These are phyloP conservation scores for Oegoconia quadripuncta DNA, from an alignment of 2,888 invertebrate species.

Conservation along the genomic window DNA sequence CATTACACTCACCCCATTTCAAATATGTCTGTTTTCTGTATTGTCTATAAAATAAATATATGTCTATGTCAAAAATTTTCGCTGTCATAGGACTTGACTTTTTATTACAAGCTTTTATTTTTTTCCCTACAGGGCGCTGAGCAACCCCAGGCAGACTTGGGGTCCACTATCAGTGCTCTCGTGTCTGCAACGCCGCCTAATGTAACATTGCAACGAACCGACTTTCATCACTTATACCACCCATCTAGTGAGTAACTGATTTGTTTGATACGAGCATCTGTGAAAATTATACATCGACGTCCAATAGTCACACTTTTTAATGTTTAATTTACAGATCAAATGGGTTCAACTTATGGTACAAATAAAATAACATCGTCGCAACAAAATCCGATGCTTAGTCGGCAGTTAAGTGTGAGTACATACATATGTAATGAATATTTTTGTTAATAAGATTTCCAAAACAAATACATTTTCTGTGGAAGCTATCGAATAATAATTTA, in stretches of 20 bases:
- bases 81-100: background rate
- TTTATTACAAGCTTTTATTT: too few species aligned
- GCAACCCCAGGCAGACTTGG: slow-evolving; percentile 82
- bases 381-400: slow-evolving; percentile 94
- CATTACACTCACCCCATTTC: too few species aligned
- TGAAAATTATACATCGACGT: background rate
- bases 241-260: slow-evolving; percentile 49
- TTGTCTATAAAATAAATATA: too few species aligned
- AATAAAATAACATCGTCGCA: slow-evolving; percentile 84
- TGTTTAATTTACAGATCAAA: slow-evolving; percentile 66
- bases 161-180: slow-evolving; percentile 88
- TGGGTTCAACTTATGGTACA: slow-evolving; percentile 70
- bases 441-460: too few species aligned
- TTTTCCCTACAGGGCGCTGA: slow-evolving; percentile 71
- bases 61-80: too few species aligned
- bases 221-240: slow-evolving; percentile 71
- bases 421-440: too few species aligned
- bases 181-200: slow-evolving; percentile 93
- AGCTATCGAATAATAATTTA: too few species aligned
- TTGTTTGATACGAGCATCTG: background rate
- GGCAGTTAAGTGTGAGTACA: slow-evolving; percentile 88
- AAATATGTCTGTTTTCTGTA: too few species aligned
- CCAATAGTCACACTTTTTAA: slow-evolving; percentile 9
- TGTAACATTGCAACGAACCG: slow-evolving; percentile 88
- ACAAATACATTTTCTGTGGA: too few species aligned